These are phyloP conservation scores for Gryllus longicercus DNA, from an alignment of 2,888 invertebrate species.

Conservation along the genomic window DNA sequence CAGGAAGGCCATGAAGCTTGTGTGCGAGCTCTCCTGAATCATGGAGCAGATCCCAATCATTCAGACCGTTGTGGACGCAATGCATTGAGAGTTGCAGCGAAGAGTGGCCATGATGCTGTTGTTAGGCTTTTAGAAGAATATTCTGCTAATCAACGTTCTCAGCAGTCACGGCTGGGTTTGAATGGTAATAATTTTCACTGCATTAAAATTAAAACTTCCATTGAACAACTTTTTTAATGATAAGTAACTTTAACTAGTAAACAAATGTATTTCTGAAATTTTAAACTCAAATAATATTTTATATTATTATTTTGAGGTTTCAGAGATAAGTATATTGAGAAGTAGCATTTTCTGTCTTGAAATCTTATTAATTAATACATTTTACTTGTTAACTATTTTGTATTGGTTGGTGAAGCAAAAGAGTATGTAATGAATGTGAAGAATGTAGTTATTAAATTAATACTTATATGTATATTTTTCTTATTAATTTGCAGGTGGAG, in stretches of 20 bases:
- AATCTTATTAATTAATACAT: too few relatives aligned
- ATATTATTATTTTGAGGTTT: too few relatives aligned
- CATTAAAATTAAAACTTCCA: too few relatives aligned
- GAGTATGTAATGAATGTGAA: too few relatives aligned
- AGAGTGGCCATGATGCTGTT: constrained; percentile 85
- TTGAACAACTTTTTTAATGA: too few relatives aligned
- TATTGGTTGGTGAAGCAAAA: too few relatives aligned
- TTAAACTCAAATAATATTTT: too few relatives aligned
- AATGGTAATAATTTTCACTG: not conserved
- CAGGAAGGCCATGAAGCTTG: constrained; percentile 95
- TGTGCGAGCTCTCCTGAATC: constrained; percentile 75
- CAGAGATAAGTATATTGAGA: too few relatives aligned
- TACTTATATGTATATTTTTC: not conserved
- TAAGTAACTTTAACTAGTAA: too few relatives aligned
- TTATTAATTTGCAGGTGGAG: constrained; percentile 43
- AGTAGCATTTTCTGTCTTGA: too few relatives aligned
- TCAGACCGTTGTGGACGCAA: constrained; percentile 84
- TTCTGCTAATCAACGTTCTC: constrained; percentile 40
- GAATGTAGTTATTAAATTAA: not conserved
- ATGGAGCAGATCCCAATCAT: constrained; percentile 81
- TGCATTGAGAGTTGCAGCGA: constrained; percentile 83
- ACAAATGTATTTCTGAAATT: too few relatives aligned
- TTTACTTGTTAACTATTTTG: too few relatives aligned
- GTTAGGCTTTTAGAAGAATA: constrained; percentile 65
- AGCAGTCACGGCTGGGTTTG: constrained; percentile 41